A percentile compares a stretch with the other conserved stretches of the same genome.
Evolutionary conservation across 2,113 vertebrate species (phyloP).

Genomic region (Picathartes gymnocephalus): DNA sequence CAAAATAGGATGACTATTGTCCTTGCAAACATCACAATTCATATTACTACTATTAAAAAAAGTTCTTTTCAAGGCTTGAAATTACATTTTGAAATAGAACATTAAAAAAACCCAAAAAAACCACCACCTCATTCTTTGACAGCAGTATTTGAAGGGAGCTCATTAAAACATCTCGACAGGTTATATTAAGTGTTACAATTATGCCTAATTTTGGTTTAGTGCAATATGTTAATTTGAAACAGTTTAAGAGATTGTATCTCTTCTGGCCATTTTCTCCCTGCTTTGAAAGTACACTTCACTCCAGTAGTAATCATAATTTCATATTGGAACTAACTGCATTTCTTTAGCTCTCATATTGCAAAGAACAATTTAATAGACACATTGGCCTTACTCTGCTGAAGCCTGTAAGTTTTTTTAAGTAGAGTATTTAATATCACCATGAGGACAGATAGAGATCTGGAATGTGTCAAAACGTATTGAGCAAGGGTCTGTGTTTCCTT

Average conservation of each 20-base stretch:
- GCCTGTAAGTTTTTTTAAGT: not conserved
- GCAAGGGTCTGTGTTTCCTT: not conserved
- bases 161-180: conserved; percentile 26
- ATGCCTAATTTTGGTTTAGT: conserved; percentile 16
- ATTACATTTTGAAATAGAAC: not conserved
- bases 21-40: not conserved
- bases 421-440: not conserved
- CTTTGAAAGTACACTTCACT: not conserved
- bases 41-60: not conserved
- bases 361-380: not conserved
- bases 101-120: too few relatives aligned
- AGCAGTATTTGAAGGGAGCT: not conserved
- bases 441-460: not conserved
- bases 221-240: conserved; percentile 24
- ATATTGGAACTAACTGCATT: not conserved
- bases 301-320: not conserved
- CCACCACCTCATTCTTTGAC: not conserved
- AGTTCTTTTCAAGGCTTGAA: not conserved
- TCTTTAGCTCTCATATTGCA: not conserved
- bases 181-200: conserved; percentile 19
- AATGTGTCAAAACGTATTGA: not conserved
- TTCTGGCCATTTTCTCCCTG: not conserved
- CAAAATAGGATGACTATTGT: not conserved
- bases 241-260: not conserved
- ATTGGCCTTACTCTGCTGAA: not conserved